A percentile compares a stretch with the other conserved stretches of the same genome.
Evolutionary conservation across 1,140 invertebrate species (phyloP).

Genomic region (Cydia splendana): DNA sequence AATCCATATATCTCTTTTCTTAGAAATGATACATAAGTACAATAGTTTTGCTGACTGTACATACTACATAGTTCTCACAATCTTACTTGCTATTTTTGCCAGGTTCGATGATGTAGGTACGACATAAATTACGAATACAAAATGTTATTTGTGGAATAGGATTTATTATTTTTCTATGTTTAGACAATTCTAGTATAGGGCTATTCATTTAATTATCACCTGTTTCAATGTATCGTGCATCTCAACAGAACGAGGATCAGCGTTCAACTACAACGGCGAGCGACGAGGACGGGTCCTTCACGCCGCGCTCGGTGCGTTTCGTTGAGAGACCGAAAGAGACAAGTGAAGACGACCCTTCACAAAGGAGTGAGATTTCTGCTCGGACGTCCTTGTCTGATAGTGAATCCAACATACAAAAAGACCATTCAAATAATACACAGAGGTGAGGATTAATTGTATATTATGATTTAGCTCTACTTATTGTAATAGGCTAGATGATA

Average conservation of each 20-base stretch:
- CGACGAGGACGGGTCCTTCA: slow-evolving; percentile 76
- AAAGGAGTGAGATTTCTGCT: slow-evolving; percentile 43
- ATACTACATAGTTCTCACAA: too few relatives aligned
- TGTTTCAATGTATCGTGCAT: slow-evolving; percentile 3
- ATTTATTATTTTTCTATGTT: too few relatives aligned
- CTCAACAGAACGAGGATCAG: slow-evolving; percentile 65
- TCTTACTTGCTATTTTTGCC: too few relatives aligned
- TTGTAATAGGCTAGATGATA: too few relatives aligned
- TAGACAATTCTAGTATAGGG: too few relatives aligned
- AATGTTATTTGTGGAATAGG: too few relatives aligned
- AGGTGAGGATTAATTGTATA: slow-evolving; percentile 42
- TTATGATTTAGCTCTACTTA: too few relatives aligned
- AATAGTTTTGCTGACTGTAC: too few relatives aligned
- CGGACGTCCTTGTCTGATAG: slow-evolving; percentile 39
- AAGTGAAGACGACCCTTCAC: slow-evolving; percentile 45
- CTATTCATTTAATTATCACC: background rate
- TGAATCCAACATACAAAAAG: slow-evolving; percentile 51
- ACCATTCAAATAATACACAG: slow-evolving; percentile 46
- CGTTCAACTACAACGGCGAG: slow-evolving; percentile 65
- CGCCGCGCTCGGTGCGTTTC: slow-evolving; percentile 78
- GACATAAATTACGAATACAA: too few relatives aligned
- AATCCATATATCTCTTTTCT: too few relatives aligned
- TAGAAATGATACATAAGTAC: too few relatives aligned
- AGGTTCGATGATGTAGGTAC: too few relatives aligned
- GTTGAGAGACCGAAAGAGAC: slow-evolving; percentile 64